These are phyloP conservation scores for Drosophila incognita DNA, from an alignment of 2,888 invertebrate species.

Conservation along the genomic window DNA sequence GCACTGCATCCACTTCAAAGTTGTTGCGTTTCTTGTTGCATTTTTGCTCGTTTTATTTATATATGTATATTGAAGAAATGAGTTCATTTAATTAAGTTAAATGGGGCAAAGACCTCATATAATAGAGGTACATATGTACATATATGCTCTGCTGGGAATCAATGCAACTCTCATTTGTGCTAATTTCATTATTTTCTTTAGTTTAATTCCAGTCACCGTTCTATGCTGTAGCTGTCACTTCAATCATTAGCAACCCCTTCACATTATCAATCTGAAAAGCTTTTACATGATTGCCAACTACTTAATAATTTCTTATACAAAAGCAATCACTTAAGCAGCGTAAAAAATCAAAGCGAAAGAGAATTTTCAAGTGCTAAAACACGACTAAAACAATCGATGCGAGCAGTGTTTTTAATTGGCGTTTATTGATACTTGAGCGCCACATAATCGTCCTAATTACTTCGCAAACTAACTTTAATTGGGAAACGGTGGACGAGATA, in stretches of 20 bases:
- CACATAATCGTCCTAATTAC: slow-evolving; percentile 79
- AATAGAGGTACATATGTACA: not conserved
- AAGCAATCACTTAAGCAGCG: slow-evolving; percentile 59
- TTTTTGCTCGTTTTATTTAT: slow-evolving; percentile 20
- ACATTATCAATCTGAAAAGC: not conserved
- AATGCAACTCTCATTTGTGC: not conserved
- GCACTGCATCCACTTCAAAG: slow-evolving; percentile 48
- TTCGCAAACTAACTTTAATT: slow-evolving; percentile 77
- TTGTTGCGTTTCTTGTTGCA: slow-evolving; percentile 15
- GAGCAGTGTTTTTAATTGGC: slow-evolving; percentile 65
- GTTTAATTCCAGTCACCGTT: not conserved
- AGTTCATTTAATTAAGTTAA: slow-evolving; percentile 5
- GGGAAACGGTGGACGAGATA: slow-evolving; percentile 70
- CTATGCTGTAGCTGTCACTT: not conserved
- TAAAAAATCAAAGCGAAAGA: slow-evolving; percentile 35
- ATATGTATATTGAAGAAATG: not conserved
- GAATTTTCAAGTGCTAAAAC: slow-evolving; percentile 39
- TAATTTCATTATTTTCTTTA: not conserved
- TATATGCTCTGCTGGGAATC: not conserved
- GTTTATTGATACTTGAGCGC: slow-evolving; percentile 78
- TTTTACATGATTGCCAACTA: slow-evolving; percentile 4
- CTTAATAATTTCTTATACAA: slow-evolving; percentile 12
- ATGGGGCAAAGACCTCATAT: not conserved
- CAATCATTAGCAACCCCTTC: not conserved
- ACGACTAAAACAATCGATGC: slow-evolving; percentile 53